Evolutionary conservation across 2,888 invertebrate genomes (phyloP), one percentile per base, ranked within the genome.

Genomic region (Agriotes lineatus): DNA sequence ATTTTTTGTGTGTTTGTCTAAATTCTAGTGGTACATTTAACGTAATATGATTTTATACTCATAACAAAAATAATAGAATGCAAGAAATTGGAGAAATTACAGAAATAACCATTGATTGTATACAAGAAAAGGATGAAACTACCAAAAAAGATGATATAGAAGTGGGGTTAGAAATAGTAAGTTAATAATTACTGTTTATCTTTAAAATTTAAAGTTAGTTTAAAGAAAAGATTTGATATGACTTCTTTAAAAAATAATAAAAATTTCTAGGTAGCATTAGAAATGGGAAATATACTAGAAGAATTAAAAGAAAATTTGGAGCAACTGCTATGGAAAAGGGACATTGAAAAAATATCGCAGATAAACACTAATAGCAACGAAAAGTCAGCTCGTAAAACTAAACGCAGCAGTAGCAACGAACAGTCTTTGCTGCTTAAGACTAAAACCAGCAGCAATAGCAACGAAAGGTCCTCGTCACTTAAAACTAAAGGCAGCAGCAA

Each of bases 101-200:
- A 37, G 61, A 61, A 61, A 5, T 50, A 25, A 14, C 14, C 1
- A 7, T 1, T n/a, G 42, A 22, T 25, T 19, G 42, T 30, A 12
- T 10, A 22, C 9, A 25, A 7, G 5, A 52, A 18, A 7, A 52
- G 18, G 30, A n/a, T n/a, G 2, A 4, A 44, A 45, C 9, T n/a
- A 62, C 1, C 7, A 30, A 1, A 33, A 22, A 64, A 10, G 10
- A 22, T 16, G 62, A 62, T 5, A 64, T 64, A 6, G 57, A 64
- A 35, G 19, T n/a, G 1, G 64, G 64, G 16, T 57, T 64, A 44
- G 64, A 64, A 48, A 64, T 64, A 45, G 64, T 64, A 25, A 20
- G 64, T 48, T 48, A n/a, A n/a, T 14, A 7, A n/a, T n/a, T n/a
- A 3, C 25, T 25, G 25, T 25, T 25, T 25, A n/a, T n/a, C n/a